Percentiles rank a stretch among this genome's conserved stretches.
Conservation (phyloP, 2,797 vertebrate species). For the Choloepus didactylus region DNA sequence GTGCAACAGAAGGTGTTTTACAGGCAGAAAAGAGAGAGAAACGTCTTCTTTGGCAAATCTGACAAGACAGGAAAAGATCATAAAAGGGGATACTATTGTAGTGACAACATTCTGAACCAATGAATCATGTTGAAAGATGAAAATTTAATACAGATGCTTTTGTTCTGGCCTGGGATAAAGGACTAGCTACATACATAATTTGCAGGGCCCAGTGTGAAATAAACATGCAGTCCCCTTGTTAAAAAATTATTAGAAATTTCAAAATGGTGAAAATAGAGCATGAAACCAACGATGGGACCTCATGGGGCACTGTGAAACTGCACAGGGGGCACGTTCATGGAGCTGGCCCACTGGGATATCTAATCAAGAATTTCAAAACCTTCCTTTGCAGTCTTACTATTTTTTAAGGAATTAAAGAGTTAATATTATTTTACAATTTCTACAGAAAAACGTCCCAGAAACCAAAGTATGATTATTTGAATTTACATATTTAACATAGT, state of each 20-base stretch:
- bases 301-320: not conserved
- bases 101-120: conserved; percentile 54
- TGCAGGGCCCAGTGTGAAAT: not conserved
- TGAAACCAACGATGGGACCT: not conserved
- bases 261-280: not conserved
- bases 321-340: not conserved
- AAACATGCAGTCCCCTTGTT: not conserved
- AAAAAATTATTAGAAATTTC: conserved; percentile 28
- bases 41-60: conserved; percentile 76
- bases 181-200: not conserved
- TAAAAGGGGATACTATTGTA: conserved; percentile 26
- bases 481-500: not conserved
- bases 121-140: not conserved
- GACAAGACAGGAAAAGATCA: conserved; percentile 70
- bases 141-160: not conserved
- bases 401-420: conserved; percentile 10
- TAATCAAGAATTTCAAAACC: not conserved
- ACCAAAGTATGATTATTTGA: not conserved
- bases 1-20: conserved; percentile 82
- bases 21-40: conserved; percentile 82
- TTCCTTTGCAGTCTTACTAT: not conserved
- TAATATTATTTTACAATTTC: not conserved
- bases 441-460: not conserved
- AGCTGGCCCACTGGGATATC: not conserved
- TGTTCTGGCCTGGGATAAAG: not conserved